phyloP scores from a whole-genome alignment of 2,113 vertebrate species.

The Hiodon alosoides region DNA sequence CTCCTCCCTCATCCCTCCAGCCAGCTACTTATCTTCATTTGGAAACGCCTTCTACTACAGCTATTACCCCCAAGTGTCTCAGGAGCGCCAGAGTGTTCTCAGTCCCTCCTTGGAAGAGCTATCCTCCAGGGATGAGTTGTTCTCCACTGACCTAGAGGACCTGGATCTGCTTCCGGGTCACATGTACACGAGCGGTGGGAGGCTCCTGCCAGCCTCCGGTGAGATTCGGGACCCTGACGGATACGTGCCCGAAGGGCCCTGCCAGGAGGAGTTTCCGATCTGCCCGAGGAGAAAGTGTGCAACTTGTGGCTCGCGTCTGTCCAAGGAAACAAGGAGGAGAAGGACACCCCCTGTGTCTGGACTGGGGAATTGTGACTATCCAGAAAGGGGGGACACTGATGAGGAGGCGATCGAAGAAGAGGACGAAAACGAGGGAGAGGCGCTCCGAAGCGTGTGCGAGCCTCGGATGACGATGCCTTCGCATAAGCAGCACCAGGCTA shows the following conservation, averaged over 20 bases:
- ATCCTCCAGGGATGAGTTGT: slow-evolving; percentile 48
- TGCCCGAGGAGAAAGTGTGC: slow-evolving; percentile 31
- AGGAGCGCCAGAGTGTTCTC: slow-evolving; percentile 45
- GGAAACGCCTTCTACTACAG: slow-evolving; percentile 29
- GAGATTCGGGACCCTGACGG: slow-evolving; percentile 16
- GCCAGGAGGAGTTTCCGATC: slow-evolving; percentile 7
- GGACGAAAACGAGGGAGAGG: slow-evolving; percentile 15
- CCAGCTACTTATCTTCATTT: slow-evolving; percentile 28
- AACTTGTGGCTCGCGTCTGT: slow-evolving; percentile 38
- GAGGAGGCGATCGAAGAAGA: slow-evolving; percentile 24
- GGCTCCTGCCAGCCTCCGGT: not conserved
- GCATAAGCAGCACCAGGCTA: not conserved
- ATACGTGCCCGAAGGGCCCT: not conserved
- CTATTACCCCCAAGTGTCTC: slow-evolving; percentile 39
- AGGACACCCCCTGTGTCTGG: not conserved
- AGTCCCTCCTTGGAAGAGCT: slow-evolving; percentile 47
- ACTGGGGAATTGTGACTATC: slow-evolving; percentile 6
- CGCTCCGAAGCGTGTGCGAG: not conserved
- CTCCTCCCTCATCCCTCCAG: slow-evolving; percentile 16
- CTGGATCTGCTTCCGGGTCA: slow-evolving; percentile 30
- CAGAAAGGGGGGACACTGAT: not conserved
- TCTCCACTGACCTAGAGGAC: slow-evolving; percentile 46
- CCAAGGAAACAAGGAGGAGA: slow-evolving; percentile 3
- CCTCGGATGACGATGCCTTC: not conserved
- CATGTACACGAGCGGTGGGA: slow-evolving; percentile 27